phyloP scores from a whole-genome alignment of 2,888 invertebrate species.

The Synanthedon vespiformis region DNA sequence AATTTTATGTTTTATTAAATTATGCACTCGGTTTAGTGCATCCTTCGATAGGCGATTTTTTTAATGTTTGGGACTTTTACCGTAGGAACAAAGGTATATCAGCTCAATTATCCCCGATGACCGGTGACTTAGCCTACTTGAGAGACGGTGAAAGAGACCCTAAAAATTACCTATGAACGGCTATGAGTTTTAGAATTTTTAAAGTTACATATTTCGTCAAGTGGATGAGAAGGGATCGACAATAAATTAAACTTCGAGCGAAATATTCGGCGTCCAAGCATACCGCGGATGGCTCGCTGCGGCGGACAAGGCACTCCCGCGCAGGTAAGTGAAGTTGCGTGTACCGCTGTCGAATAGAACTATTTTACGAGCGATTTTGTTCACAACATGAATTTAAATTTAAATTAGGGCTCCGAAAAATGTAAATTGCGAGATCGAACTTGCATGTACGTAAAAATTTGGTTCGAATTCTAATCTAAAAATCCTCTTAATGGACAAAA shows the following conservation, averaged over 20 bases:
- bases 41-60: no score
- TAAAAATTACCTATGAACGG: no score
- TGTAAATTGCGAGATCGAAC: not conserved
- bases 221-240: not conserved
- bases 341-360: constrained; percentile 52
- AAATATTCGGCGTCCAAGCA: constrained; percentile 37
- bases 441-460: no score
- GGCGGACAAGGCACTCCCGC: constrained; percentile 37
- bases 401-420: constrained; percentile 20
- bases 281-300: constrained; percentile 24
- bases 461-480: no score
- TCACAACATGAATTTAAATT: constrained; percentile 38
- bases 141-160: no score
- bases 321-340: constrained; percentile 63
- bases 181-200: not conserved
- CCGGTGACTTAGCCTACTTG: no score
- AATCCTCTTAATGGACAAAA: no score
- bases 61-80: no score
- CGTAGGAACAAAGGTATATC: no score
- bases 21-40: no score
- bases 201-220: not conserved
- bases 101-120: no score
- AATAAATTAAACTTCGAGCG: constrained; percentile 10
- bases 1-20: no score
- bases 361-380: constrained; percentile 55